These are phyloP conservation scores for Philonicus albiceps DNA, from an alignment of 2,888 invertebrate genomes.

Conservation along the genomic window DNA sequence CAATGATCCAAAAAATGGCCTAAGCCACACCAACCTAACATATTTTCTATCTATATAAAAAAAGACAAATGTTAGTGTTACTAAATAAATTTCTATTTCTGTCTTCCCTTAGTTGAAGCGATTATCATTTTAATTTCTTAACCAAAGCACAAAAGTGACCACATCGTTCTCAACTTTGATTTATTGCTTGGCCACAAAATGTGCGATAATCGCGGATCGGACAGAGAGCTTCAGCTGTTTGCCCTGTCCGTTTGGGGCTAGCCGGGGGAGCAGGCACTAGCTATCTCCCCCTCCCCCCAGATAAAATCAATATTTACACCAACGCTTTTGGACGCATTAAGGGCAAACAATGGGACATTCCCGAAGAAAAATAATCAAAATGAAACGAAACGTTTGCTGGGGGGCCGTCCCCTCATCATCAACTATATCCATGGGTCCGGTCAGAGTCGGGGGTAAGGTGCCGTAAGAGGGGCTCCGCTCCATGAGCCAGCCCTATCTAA, in stretches of 20 bases:
- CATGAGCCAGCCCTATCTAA: background rate
- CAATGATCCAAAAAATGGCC: too few species aligned
- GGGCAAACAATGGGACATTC: conserved; percentile 30
- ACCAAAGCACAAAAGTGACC: background rate
- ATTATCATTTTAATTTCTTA: background rate
- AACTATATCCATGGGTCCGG: background rate
- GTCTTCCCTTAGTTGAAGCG: background rate
- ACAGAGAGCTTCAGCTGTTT: background rate
- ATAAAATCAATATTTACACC: conserved; percentile 37
- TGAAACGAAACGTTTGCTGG: conserved; percentile 28
- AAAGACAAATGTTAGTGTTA: too few species aligned
- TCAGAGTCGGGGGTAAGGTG: background rate
- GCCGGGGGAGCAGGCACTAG: background rate
- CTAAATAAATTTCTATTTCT: background rate
- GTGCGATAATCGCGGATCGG: background rate
- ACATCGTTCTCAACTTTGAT: background rate
- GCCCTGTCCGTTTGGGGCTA: background rate
- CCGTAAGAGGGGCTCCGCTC: background rate
- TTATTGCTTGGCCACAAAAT: background rate
- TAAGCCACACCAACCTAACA: too few species aligned
- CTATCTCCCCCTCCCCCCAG: too few species aligned
- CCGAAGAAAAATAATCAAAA: conserved; percentile 36
- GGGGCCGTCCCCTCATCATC: too few species aligned
- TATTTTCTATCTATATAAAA: too few species aligned
- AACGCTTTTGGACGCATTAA: conserved; percentile 27